These are phyloP conservation scores for Nebria salina DNA, from an alignment of 2,888 invertebrate genomes.

Conservation along the genomic window DNA sequence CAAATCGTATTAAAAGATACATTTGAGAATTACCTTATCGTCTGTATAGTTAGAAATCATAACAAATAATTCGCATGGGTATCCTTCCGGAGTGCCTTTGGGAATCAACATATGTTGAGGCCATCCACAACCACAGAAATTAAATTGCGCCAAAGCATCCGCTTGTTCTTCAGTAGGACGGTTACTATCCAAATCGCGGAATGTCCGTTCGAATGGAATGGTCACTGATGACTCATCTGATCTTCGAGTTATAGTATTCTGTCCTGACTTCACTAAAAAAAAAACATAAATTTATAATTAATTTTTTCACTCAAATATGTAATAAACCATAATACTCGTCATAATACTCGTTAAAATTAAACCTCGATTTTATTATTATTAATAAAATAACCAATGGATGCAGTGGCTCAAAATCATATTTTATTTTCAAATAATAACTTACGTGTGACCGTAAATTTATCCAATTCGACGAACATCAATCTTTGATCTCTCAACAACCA, in stretches of 20 bases:
- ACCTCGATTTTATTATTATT: background rate
- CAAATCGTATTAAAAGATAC: too few species aligned
- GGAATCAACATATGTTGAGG: constrained; percentile 84
- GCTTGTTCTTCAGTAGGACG: constrained; percentile 69
- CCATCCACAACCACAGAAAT: constrained; percentile 91
- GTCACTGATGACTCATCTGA: constrained; percentile 82
- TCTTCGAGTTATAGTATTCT: constrained; percentile 71
- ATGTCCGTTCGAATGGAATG: constrained; percentile 83
- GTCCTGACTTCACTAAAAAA: constrained; percentile 71
- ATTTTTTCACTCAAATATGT: background rate
- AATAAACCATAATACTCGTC: too few species aligned
- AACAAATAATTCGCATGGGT: constrained; percentile 74
- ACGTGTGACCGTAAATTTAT: constrained; percentile 74
- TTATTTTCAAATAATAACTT: constrained; percentile 57
- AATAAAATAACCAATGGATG: background rate
- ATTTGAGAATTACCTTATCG: constrained; percentile 66
- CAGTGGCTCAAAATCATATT: background rate
- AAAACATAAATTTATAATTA: background rate
- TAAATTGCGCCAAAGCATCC: constrained; percentile 67
- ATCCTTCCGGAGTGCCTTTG: constrained; percentile 74
- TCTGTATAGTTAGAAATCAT: constrained; percentile 80
- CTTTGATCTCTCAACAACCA: constrained; percentile 72
- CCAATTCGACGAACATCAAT: constrained; percentile 75
- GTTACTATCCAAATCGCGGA: constrained; percentile 73
- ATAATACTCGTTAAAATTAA: too few species aligned